Base-by-base conservation (phyloP, 2,113 vertebrate species). In the Callionymus lyra region DNA sequence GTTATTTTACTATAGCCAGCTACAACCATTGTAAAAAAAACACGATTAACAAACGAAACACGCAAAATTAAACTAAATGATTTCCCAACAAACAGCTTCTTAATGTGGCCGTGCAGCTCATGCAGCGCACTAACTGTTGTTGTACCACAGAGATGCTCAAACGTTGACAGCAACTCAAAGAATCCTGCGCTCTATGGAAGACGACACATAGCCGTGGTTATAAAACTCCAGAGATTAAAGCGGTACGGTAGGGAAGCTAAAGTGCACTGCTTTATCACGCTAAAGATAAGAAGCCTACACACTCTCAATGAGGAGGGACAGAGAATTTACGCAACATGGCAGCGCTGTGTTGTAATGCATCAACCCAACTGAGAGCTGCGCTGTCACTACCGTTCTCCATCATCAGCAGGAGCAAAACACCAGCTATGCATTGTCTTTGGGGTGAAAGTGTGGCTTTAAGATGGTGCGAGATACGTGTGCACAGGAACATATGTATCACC, bases 341-440 rank as follows among this genome's bases (percentile, higher is more conserved):
- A 75, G 77, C 61, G 11, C 50, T 56, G 70, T 65, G 72, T 79
- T 81, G 79, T 78, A 75, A 80, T 75, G 64, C 76, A 76, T 74
- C 78, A 76, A 65, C 41, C 70, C 73, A 54, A 69, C 68, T 50
- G 59, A 79, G 70, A 77, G 72, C 71, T 58, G 62, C 67, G 73
- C 79, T 72, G 81, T 83, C 82, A 79, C 80, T 75, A 80, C 66
- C 59, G 59, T 72, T 85, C 64, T 82, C 78, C 75, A 74, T 84
- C 77, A 82, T 72, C 74, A 72, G 71, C 64, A 43, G 47, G 49
- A 68, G 70, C 66, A 68, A 81, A 79, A 75, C 75, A 77, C 70
- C 75, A 81, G 68, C 70, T 69, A 72, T 61, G 68, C 69, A 77
- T 68, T 66, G 75, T 83, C 70, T 83, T 78, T 75, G 70, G 74